A percentile compares a stretch with the other conserved stretches of the same genome.
Evolutionary conservation across 2,113 vertebrate genomes (phyloP).

Genomic region (Callocephalon fimbriatum): DNA sequence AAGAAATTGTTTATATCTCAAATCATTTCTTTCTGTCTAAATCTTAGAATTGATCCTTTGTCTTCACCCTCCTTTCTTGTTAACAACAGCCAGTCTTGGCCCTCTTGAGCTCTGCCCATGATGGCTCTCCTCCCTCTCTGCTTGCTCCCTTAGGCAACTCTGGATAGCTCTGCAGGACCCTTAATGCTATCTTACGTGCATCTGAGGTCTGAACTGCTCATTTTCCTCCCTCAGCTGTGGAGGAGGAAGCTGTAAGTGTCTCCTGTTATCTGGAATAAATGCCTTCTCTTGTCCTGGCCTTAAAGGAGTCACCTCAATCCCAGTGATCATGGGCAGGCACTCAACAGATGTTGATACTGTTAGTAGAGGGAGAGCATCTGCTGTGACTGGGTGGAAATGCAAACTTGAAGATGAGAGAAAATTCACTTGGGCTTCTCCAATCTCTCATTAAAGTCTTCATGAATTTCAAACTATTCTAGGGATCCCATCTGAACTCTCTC

Average conservation of each 20-base stretch:
- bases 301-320: not conserved
- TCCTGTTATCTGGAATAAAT: not conserved
- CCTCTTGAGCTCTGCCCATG: not conserved
- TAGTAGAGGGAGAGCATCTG: not conserved
- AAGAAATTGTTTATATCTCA: not conserved
- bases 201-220: not conserved
- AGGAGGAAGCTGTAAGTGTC: not conserved
- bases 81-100: not conserved
- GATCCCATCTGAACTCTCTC: not conserved
- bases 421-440: not conserved
- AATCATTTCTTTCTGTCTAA: not conserved
- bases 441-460: conserved; percentile 15
- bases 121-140: not conserved
- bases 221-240: not conserved
- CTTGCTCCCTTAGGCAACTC: not conserved
- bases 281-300: not conserved
- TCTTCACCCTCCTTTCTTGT: not conserved
- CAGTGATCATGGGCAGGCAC: not conserved
- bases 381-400: not conserved
- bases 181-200: not conserved
- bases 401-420: not conserved
- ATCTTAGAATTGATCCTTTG: not conserved
- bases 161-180: not conserved
- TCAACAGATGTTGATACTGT: not conserved
- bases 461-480: not conserved